A percentile compares a stretch with the other conserved stretches of the same genome.
Conservation (phyloP, 2,888 invertebrate genomes). For the Serrognathus titanus region DNA sequence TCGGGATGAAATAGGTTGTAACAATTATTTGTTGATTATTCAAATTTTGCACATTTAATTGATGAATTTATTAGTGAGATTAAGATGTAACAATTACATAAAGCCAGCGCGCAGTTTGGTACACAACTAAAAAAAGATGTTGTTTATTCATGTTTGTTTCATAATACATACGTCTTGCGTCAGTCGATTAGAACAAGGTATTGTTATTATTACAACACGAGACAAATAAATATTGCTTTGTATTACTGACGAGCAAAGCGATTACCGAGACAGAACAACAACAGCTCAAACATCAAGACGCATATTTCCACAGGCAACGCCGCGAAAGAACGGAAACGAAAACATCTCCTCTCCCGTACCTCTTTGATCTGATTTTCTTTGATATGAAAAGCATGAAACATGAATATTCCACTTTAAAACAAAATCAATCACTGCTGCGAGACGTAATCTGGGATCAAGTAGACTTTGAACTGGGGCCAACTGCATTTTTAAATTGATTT, state of each 20-base stretch:
- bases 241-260: too few species aligned
- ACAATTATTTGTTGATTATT: neutral
- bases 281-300: too few species aligned
- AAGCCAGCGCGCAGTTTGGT: slow-evolving; percentile 25
- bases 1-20: too few species aligned
- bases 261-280: too few species aligned
- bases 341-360: slow-evolving; percentile 22
- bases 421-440: slow-evolving; percentile 34
- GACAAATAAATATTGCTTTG: too few species aligned
- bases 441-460: slow-evolving; percentile 34
- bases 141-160: too few species aligned
- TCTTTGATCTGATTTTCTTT: slow-evolving; percentile 38
- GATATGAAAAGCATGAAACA: slow-evolving; percentile 35
- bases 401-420: slow-evolving; percentile 37
- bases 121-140: too few species aligned
- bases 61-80: slow-evolving; percentile 32
- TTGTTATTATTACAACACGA: too few species aligned
- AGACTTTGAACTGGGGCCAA: slow-evolving; percentile 25
- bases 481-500: slow-evolving; percentile 17
- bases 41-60: neutral
- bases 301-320: too few species aligned
- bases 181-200: too few species aligned
- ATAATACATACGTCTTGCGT: too few species aligned
- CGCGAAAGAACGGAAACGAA: slow-evolving; percentile 8
- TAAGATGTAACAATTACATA: slow-evolving; percentile 39